Conservation (phyloP, 2,113 vertebrate species). For the Rhinichthys klamathensis region DNA sequence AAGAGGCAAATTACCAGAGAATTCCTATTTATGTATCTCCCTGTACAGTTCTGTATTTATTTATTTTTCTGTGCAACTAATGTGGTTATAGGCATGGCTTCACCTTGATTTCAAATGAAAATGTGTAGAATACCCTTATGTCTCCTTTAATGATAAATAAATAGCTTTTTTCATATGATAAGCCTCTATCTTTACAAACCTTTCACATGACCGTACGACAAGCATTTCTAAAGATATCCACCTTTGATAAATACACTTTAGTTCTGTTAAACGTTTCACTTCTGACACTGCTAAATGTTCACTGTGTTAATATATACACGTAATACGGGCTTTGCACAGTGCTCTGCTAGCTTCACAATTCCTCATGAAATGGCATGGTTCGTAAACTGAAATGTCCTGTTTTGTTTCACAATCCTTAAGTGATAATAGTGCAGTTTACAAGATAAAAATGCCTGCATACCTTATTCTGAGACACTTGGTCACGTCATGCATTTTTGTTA, state of each 20-base stretch:
- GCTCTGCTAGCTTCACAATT: constrained; percentile 22
- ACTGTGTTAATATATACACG: constrained; percentile 52
- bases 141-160: constrained; percentile 28
- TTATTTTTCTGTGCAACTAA: constrained; percentile 16
- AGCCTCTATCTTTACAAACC: constrained; percentile 24
- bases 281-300: constrained; percentile 5
- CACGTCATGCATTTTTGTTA: not conserved
- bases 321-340: constrained; percentile 57
- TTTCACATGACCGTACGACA: constrained; percentile 36
- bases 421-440: not conserved
- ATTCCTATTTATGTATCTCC: constrained; percentile 56
- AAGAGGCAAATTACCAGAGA: constrained; percentile 66
- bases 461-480: constrained; percentile 38
- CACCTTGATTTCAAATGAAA: constrained; percentile 43
- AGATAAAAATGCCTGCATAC: not conserved
- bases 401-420: not conserved
- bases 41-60: constrained; percentile 21
- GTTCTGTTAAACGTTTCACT: constrained; percentile 34
- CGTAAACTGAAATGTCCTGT: not conserved
- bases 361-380: not conserved
- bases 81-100: constrained; percentile 47
- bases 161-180: constrained; percentile 29
- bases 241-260: constrained; percentile 48
- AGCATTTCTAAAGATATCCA: constrained; percentile 47
- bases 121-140: constrained; percentile 24